Evolutionary conservation across 2,113 vertebrate genomes (phyloP).

Genomic region (Mystacornis crossleyi): DNA sequence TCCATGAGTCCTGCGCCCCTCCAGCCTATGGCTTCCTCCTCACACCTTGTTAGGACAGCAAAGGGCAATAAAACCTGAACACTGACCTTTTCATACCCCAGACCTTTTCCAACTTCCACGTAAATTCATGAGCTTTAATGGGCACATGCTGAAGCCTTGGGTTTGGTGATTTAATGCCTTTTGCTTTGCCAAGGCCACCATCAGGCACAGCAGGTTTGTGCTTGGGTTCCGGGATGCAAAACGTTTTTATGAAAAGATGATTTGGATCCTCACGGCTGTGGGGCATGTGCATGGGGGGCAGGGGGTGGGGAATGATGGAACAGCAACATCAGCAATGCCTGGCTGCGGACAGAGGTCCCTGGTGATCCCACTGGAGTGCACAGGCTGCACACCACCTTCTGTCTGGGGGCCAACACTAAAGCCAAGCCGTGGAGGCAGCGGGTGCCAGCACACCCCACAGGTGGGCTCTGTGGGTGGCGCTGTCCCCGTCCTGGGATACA

Average conservation of each 20-base stretch:
- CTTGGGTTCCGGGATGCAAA: not conserved
- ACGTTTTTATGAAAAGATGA: not conserved
- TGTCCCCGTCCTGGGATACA: not conserved
- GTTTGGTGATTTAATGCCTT: not conserved
- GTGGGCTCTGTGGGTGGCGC: not conserved
- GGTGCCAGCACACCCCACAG: not conserved
- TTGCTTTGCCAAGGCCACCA: not conserved
- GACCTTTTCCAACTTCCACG: not conserved
- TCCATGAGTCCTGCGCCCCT: not conserved
- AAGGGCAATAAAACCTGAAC: not conserved
- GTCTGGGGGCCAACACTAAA: accelerated
- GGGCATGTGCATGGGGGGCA: accelerated
- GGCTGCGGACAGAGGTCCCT: not conserved
- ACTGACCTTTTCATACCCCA: not conserved
- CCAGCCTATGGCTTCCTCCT: not conserved
- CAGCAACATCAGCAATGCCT: not conserved
- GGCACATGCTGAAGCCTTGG: not conserved
- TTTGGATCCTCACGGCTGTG: not conserved
- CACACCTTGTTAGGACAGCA: not conserved
- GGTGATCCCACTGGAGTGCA: not conserved
- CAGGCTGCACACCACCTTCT: not conserved
- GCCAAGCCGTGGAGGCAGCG: accelerated
- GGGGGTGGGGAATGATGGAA: not conserved
- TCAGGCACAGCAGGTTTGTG: not conserved
- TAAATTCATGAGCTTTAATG: not conserved